phyloP scores from a whole-genome alignment of 2,113 vertebrate genomes.

The Bungarus multicinctus region DNA sequence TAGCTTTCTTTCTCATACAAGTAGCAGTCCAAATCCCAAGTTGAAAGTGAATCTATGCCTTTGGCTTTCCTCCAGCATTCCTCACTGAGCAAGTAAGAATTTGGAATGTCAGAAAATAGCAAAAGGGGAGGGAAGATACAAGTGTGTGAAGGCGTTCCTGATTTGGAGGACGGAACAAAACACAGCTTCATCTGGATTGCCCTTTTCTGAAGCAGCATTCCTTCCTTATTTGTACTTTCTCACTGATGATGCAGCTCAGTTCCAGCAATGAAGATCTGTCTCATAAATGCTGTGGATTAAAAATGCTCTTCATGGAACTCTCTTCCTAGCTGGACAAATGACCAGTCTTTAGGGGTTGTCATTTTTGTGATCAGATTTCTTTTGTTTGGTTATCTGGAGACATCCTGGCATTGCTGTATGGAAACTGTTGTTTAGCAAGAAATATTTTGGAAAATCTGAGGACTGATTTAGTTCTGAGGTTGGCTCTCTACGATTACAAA shows the following conservation, averaged over 20 bases:
- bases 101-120: conserved; percentile 75
- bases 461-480: conserved; percentile 28
- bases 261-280: conserved; percentile 30
- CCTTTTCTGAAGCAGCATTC: conserved; percentile 57
- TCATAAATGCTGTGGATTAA: neutral
- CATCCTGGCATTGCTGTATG: conserved; percentile 20
- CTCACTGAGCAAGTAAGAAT: conserved; percentile 70
- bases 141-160: conserved; percentile 58
- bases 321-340: conserved; percentile 25
- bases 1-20: conserved; percentile 51
- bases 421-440: conserved; percentile 13
- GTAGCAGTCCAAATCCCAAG: conserved; percentile 71
- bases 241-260: conserved; percentile 40
- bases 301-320: conserved; percentile 22
- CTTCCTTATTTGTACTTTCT: conserved; percentile 65
- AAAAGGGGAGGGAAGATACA: conserved; percentile 61
- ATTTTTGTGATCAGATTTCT: conserved; percentile 21
- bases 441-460: conserved; percentile 28
- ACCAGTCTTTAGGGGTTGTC: conserved; percentile 14
- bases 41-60: conserved; percentile 75
- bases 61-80: conserved; percentile 79
- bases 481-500: conserved; percentile 32
- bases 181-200: conserved; percentile 66
- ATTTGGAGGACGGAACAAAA: conserved; percentile 67
- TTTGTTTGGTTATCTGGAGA: conserved; percentile 33